Evolutionary conservation across 2,888 invertebrate genomes (phyloP).

Genomic region (Platypus cylindrus): DNA sequence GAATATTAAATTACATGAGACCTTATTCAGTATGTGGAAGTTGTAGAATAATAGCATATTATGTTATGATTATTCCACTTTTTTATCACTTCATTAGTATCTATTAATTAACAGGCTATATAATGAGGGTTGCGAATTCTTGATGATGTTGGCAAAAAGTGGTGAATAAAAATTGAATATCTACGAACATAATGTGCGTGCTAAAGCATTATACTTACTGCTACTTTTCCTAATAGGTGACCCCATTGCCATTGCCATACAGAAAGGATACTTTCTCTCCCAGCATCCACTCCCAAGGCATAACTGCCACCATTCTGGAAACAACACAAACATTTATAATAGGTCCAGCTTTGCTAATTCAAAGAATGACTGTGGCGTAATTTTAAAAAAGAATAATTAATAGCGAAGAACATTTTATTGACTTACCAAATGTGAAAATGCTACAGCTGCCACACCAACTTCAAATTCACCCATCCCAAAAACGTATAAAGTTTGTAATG

Average conservation of each 20-base stretch:
- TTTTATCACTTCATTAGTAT: too few species aligned
- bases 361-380: too few species aligned
- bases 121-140: too few species aligned
- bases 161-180: too few species aligned
- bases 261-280: conserved; percentile 77
- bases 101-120: too few species aligned
- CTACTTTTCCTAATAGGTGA: conserved; percentile 83
- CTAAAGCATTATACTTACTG: conserved; percentile 63
- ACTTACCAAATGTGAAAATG: conserved; percentile 73
- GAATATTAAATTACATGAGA: too few species aligned
- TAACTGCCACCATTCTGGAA: conserved; percentile 79
- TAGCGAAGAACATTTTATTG: conserved; percentile 3
- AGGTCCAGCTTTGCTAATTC: too few species aligned
- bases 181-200: too few species aligned
- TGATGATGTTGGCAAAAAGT: too few species aligned
- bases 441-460: conserved; percentile 74
- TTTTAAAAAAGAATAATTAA: neutral
- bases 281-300: conserved; percentile 78
- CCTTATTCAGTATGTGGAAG: too few species aligned
- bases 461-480: conserved; percentile 87
- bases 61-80: too few species aligned
- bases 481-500: conserved; percentile 75
- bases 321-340: conserved; percentile 9
- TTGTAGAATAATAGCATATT: too few species aligned
- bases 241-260: conserved; percentile 97